Base-by-base conservation (phyloP, 1,140 invertebrate genomes). In the Caenorhabditis tropicalis region DNA sequence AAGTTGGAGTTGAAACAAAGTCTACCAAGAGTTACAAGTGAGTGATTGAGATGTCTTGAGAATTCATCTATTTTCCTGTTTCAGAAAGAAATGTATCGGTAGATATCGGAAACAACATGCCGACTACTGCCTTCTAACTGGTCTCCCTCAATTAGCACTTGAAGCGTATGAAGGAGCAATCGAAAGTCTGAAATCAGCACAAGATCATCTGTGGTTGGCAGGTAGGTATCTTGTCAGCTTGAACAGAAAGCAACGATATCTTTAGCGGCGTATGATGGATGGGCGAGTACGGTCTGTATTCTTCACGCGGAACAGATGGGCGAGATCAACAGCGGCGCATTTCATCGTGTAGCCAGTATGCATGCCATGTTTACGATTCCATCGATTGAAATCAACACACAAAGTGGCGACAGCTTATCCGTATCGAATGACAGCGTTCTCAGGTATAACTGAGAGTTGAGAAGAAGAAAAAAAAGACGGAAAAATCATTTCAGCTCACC, bases 241-340 rank as follows among this genome's bases (percentile, higher is more conserved):
- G 5, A 43, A 43, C 39, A 43, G 5, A 49, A 79, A 79, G n/a
- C 0, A 60, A 48, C 81, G n/a, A 29, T 19, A n/a, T 49, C 58
- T 89, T 82, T 43, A 90, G 89, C 88, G 15, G 90, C 89, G 15
- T 89, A 86, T 53, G 89, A 90, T 60, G 89, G 89, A 24, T 90
- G 90, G 89, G 88, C 87, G 12, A 87, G 87, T 53, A 88, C 89
- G 9, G 90, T 90, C 7, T 87, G 89, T 29, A 83, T 85, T 5
- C 84, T 88, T 39, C 79, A 86, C 31, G 86, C 88, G 43, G 82
- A 82, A 48, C 49, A 86, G 82, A 79, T 65, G 36, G 53, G 58
- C 33, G 39, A 82, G 33, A 27, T 82, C 27, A 49, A 83, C 74
- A 33, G 65, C 12, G 48, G 53, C 29, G 65, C 53, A 12, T 58